Conservation (phyloP, 2,888 invertebrate species). For the Perithous albicinctus region DNA sequence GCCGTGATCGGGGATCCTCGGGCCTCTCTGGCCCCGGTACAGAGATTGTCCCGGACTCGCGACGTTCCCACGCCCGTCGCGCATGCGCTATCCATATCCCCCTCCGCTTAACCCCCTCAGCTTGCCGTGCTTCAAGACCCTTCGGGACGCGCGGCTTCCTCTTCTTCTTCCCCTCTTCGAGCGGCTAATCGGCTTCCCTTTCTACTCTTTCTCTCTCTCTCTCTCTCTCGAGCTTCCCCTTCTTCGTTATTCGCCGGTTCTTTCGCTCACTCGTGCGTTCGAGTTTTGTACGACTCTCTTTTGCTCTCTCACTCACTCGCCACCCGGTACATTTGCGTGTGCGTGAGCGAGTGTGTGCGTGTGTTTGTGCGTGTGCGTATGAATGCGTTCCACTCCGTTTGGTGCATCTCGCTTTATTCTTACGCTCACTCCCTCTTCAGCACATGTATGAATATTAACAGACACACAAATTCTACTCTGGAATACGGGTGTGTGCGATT, state of each 20-base stretch:
- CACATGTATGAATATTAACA: conserved; percentile 44
- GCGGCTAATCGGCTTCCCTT: conserved; percentile 60
- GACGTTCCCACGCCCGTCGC: conserved; percentile 83
- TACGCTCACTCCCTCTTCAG: conserved; percentile 47
- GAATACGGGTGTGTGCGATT: conserved; percentile 2
- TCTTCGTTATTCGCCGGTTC: conserved; percentile 62
- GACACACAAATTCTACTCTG: conserved; percentile 23
- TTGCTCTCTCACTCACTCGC: conserved; percentile 43
- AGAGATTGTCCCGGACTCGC: conserved; percentile 77
- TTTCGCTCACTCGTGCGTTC: conserved; percentile 59
- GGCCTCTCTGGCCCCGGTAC: conserved; percentile 64
- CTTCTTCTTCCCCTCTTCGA: conserved; percentile 55
- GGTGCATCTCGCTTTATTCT: conserved; percentile 40
- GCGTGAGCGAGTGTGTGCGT: conserved; percentile 40
- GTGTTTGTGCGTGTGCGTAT: conserved; percentile 17
- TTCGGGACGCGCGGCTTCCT: conserved; percentile 57
- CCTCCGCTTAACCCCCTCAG: conserved; percentile 49
- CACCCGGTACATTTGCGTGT: conserved; percentile 22
- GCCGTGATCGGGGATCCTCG: conserved; percentile 77
- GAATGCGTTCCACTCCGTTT: conserved; percentile 58
- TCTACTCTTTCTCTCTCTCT: no score
- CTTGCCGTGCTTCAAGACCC: conserved; percentile 15
- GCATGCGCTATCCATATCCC: conserved; percentile 76
- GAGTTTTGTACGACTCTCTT: conserved; percentile 18
- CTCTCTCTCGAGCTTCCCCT: conserved; percentile 46